These are phyloP conservation scores for Ciconia boyciana DNA, from an alignment of 2,113 vertebrate species.

Conservation along the genomic window DNA sequence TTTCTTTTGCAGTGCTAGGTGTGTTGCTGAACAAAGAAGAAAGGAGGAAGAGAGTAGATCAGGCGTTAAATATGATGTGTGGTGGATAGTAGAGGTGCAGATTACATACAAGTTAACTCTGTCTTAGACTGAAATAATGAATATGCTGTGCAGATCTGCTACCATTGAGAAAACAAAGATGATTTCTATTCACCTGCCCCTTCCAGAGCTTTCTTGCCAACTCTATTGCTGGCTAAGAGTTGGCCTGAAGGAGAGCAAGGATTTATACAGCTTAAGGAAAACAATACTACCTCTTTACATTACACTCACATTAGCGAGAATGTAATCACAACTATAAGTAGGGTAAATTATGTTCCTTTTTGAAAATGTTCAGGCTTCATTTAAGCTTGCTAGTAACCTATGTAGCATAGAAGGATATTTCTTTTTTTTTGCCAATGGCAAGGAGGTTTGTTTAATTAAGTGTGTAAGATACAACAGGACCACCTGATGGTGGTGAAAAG, in stretches of 20 bases:
- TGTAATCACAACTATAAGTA: background rate
- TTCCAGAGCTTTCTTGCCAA: background rate
- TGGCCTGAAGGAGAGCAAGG: background rate
- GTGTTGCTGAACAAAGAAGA: background rate
- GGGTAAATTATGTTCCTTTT: background rate
- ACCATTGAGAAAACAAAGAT: background rate
- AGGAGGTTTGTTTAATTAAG: background rate
- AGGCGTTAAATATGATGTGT: background rate
- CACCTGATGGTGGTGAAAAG: background rate
- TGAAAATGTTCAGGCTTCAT: background rate
- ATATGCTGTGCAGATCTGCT: background rate
- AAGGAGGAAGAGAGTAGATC: background rate
- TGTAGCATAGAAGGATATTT: background rate
- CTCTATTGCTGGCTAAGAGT: background rate
- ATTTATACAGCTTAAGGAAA: background rate
- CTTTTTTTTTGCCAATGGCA: background rate
- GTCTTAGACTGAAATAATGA: background rate
- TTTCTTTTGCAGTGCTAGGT: background rate
- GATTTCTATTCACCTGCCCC: background rate
- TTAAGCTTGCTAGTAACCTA: background rate
- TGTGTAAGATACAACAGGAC: background rate
- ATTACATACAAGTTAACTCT: background rate
- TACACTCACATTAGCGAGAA: background rate
- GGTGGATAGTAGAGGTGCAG: background rate
- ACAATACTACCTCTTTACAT: background rate